phyloP scores from a whole-genome alignment of 2,888 invertebrate species.

The Pristionchus exspectatus region DNA sequence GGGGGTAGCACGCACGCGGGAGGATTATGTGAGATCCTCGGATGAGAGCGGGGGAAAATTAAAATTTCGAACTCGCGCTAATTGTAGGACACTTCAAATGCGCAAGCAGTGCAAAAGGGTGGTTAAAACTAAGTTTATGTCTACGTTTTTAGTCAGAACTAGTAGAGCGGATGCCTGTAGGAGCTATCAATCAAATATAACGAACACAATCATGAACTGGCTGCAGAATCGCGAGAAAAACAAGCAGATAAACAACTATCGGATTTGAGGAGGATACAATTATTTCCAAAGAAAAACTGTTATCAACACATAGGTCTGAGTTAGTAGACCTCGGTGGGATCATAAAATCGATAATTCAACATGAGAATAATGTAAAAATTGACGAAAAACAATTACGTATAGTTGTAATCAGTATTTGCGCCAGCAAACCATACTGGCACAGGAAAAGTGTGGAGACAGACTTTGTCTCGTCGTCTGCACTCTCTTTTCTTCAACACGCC shows the following conservation, averaged over 20 bases:
- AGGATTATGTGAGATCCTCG: background rate
- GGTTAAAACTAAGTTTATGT: background rate
- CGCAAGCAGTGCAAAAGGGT: background rate
- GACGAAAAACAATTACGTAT: slow-evolving; percentile 4
- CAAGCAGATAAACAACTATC: background rate
- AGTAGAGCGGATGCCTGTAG: background rate
- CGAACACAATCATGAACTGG: background rate
- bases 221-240: slow-evolving; percentile 1
- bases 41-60: background rate
- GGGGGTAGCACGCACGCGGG: background rate
- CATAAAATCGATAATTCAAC: background rate
- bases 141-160: background rate
- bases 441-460: background rate
- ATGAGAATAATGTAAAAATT: background rate
- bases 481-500: slow-evolving; percentile 40
- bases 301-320: background rate
- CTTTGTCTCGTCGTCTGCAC: slow-evolving; percentile 52
- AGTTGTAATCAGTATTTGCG: background rate
- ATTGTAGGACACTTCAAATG: background rate
- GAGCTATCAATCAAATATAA: background rate
- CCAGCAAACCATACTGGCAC: slow-evolving; percentile 16
- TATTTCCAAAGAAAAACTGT: background rate
- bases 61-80: slow-evolving; percentile 37
- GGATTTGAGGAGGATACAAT: background rate
- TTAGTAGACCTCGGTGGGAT: background rate